A percentile compares a stretch with the other conserved stretches of the same genome.
phyloP scores from a whole-genome alignment of 2,888 invertebrate species.

The Bembecia ichneumoniformis region DNA sequence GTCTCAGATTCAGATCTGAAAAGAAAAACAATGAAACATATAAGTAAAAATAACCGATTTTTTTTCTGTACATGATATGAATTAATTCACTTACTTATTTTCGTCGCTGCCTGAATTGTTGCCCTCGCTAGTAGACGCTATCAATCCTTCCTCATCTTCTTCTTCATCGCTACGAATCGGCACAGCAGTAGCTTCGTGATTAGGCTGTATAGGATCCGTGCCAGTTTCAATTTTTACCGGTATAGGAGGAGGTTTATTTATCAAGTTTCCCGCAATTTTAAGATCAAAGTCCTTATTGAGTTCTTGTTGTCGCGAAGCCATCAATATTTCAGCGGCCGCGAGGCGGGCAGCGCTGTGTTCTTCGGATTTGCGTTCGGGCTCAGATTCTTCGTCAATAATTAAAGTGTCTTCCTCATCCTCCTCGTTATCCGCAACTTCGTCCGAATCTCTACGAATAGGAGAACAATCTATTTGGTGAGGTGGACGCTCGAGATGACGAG shows the following conservation, averaged over 20 bases:
- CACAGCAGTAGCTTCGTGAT: constrained; percentile 74
- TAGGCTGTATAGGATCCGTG: constrained; percentile 24
- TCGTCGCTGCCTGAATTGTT: constrained; percentile 89
- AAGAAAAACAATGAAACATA: constrained; percentile 11
- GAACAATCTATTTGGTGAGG: constrained; percentile 54
- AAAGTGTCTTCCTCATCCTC: constrained; percentile 78
- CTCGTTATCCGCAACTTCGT: constrained; percentile 74
- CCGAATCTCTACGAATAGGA: constrained; percentile 56
- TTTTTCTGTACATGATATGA: neutral
- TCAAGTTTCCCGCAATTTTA: constrained; percentile 71
- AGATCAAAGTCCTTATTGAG: constrained; percentile 64
- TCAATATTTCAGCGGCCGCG: constrained; percentile 72
- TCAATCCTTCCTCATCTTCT: constrained; percentile 86
- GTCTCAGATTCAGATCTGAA: constrained; percentile 78
- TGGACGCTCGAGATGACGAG: constrained; percentile 81
- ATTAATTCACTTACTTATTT: constrained; percentile 71
- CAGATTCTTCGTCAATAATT: constrained; percentile 77
- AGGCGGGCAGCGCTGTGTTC: constrained; percentile 65
- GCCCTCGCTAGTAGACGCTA: constrained; percentile 85
- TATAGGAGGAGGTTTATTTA: constrained; percentile 59
- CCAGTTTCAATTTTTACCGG: constrained; percentile 60
- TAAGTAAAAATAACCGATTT: neutral
- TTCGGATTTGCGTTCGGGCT: constrained; percentile 37
- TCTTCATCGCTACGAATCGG: constrained; percentile 71
- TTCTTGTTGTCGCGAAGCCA: constrained; percentile 63